Evolutionary conservation across 1,140 invertebrate genomes (phyloP).

Genomic region (Cheumatopsyche charites): DNA sequence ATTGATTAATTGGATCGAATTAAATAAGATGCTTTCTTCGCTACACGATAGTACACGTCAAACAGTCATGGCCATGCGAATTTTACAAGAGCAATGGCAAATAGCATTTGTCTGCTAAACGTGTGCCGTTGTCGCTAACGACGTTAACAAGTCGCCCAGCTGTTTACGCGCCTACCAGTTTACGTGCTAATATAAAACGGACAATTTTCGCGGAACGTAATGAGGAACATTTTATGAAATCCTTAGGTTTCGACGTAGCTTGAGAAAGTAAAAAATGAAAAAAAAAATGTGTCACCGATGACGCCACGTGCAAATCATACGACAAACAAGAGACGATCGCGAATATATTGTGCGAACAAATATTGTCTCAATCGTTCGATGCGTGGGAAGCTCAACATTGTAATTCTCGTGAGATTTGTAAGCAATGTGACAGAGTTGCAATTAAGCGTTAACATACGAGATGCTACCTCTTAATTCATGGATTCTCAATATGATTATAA

Average conservation of each 20-base stretch:
- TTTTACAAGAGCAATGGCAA: constrained; percentile 33
- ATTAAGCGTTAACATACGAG: too few relatives aligned
- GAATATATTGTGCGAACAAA: constrained; percentile 13
- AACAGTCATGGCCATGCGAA: constrained; percentile 26
- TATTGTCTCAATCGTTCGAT: background rate
- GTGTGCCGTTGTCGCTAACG: constrained; percentile 36
- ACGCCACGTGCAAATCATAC: constrained; percentile 14
- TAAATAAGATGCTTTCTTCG: too few relatives aligned
- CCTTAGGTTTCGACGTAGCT: background rate
- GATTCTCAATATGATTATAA: too few relatives aligned
- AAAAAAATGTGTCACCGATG: background rate
- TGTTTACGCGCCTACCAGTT: constrained; percentile 24
- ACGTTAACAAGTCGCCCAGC: constrained; percentile 31
- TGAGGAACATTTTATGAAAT: background rate
- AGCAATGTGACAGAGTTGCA: too few relatives aligned
- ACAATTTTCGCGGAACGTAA: constrained; percentile 8
- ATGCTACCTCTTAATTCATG: too few relatives aligned
- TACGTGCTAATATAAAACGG: constrained; percentile 25
- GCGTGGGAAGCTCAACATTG: background rate
- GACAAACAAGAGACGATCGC: background rate
- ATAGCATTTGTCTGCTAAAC: constrained; percentile 29
- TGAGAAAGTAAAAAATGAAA: too few relatives aligned
- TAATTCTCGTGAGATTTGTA: too few relatives aligned
- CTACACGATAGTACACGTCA: constrained; percentile 15
- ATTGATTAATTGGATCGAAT: too few relatives aligned